Evolutionary conservation across 2,888 invertebrate species (phyloP).

Genomic region (Drosophila picticornis): DNA sequence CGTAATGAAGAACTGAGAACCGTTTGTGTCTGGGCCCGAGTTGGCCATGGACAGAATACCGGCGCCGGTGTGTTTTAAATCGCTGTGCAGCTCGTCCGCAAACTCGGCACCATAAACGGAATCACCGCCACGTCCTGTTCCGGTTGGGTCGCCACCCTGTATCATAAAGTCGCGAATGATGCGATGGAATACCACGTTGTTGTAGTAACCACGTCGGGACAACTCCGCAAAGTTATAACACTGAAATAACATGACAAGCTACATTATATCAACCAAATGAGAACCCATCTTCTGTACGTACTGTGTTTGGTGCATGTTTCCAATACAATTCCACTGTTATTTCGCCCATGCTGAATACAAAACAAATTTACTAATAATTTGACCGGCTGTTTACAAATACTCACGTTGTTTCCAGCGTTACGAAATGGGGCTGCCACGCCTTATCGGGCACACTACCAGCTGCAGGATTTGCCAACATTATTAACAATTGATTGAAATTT

Average conservation of each 20-base stretch:
- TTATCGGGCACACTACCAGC: conserved; percentile 90
- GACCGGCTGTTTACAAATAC: conserved; percentile 71
- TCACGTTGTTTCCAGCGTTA: conserved; percentile 93
- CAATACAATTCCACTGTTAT: conserved; percentile 97
- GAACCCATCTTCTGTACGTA: conserved; percentile 1
- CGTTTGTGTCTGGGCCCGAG: conserved; percentile 98
- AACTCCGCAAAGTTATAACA: conserved; percentile 99
- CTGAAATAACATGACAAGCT: conserved; percentile 4
- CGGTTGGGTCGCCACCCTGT: conserved; percentile 98
- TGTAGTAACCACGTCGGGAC: conserved; percentile 96
- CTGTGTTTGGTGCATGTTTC: conserved; percentile 98
- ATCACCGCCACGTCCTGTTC: conserved; percentile 97
- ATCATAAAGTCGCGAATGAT: conserved; percentile 97
- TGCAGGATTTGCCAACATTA: conserved; percentile 60
- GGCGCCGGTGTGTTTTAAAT: conserved; percentile 97
- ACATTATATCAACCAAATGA: background rate
- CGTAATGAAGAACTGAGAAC: conserved; percentile 99
- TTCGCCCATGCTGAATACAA: conserved; percentile 93
- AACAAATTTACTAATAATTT: background rate
- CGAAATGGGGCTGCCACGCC: conserved; percentile 95
- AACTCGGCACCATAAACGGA: conserved; percentile 98
- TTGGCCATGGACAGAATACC: conserved; percentile 99
- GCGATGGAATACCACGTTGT: conserved; percentile 97
- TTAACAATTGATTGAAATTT: background rate
- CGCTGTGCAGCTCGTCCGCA: conserved; percentile 97